Evolutionary conservation across 2,888 invertebrate species (phyloP).

Genomic region (Taphrorychus bicolor): DNA sequence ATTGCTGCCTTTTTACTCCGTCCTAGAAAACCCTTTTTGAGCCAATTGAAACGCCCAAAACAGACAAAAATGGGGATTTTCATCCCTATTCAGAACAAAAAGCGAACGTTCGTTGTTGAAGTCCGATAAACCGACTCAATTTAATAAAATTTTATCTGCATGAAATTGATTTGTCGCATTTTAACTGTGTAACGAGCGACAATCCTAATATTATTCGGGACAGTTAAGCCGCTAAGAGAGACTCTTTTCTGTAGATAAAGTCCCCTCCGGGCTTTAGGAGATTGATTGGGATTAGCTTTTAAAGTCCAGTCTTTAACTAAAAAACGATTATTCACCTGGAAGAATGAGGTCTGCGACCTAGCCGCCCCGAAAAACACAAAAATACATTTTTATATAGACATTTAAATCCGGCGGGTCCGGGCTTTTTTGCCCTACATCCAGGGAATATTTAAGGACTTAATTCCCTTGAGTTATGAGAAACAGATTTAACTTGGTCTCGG

Average conservation of each 20-base stretch:
- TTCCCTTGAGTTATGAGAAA: conserved; percentile 29
- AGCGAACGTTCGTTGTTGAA: not conserved
- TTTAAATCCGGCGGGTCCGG: conserved; percentile 1
- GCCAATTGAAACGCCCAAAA: not conserved
- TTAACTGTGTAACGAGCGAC: conserved; percentile 9
- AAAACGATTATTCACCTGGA: not conserved
- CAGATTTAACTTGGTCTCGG: conserved; percentile 31
- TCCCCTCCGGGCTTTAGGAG: not conserved
- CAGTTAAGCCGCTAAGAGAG: conserved; percentile 9
- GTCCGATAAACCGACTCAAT: conserved; percentile 6
- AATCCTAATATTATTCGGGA: conserved; percentile 14
- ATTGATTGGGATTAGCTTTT: conserved; percentile 15
- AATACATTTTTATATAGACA: conserved; percentile 7
- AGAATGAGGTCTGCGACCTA: not conserved
- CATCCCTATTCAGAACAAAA: not conserved
- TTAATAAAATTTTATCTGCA: conserved; percentile 16
- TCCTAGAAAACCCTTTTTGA: too few relatives aligned
- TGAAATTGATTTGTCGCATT: conserved; percentile 23
- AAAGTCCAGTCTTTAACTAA: not conserved
- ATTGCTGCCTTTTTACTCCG: too few relatives aligned
- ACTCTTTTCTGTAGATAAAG: conserved; percentile 15
- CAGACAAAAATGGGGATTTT: not conserved
- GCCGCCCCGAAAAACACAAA: not conserved
- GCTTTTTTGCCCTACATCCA: conserved; percentile 5
- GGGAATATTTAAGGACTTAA: conserved; percentile 29